Base-by-base conservation (phyloP, 2,113 vertebrate genomes). In the Macquaria australasica region DNA sequence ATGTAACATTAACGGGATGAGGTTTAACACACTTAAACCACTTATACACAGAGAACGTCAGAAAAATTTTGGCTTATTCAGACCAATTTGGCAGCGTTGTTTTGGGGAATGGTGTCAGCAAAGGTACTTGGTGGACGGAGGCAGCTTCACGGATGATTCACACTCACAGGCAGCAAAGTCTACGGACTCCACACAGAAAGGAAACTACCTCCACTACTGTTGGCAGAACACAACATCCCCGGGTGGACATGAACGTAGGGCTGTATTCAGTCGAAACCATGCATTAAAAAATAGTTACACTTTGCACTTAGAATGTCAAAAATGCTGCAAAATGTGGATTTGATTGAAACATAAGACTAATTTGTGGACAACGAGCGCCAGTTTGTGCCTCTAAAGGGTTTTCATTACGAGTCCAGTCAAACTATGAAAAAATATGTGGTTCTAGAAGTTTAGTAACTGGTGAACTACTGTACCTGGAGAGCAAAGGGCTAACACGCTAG, bases 11-110 rank as follows among this genome's bases (percentile, higher is more conserved):
- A 87, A 95, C 84, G 78, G 94, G 91, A 83, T 82, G 79, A 93
- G 89, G 85, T 87, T 90, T 87, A 90, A 93, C 91, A 94, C 94
- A 95, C 90, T 90, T 85, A 88, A 94, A 93, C 91, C 92, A 92
- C 86, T 81, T 53, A 87, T 83, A 92, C 84, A 91, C 91, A 92
- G 71, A 95, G 73, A 91, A 90, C 51, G 16, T 79, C 78, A 73
- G 60, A 89, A 79, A 60, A 71, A 50, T 43, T 93, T 94, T 94
- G 93, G 93, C 93, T 91, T 91, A 50, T 85, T 92, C 86, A 90
- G 85, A 92, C 88, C 86, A 89, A 73, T 95, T 93, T 95, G 92
- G 93, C 95, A 95, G 93, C 92, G 73, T 92, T 80, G 66, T 84
- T 92, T 90, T 85, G 77, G 87, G 93, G 82, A 79, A 53, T 5